A percentile compares a stretch with the other conserved stretches of the same genome.
Conservation (phyloP, 2,113 vertebrate genomes). For the Empidonax traillii region DNA sequence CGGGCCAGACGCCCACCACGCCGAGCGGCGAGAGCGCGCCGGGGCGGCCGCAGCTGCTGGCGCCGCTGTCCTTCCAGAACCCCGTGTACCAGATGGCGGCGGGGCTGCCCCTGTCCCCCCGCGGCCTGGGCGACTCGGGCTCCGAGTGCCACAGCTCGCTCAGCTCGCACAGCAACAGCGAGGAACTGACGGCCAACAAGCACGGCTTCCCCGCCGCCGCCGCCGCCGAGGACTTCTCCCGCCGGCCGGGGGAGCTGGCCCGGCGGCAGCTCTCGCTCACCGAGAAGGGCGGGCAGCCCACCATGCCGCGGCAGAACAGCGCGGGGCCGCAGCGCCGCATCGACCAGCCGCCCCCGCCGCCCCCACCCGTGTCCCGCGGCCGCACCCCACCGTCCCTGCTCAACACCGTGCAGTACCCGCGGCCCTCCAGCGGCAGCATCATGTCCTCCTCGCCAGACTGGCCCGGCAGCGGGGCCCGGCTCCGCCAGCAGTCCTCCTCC, state of each 20-base stretch:
- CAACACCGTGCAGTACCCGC: slow-evolving; percentile 84
- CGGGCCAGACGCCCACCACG: slow-evolving; percentile 83
- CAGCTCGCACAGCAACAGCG: slow-evolving; percentile 97
- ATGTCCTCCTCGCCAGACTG: slow-evolving; percentile 91
- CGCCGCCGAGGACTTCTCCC: slow-evolving; percentile 81
- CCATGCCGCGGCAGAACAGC: slow-evolving; percentile 90
- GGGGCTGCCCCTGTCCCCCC: slow-evolving; percentile 89
- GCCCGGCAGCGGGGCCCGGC: slow-evolving; percentile 85
- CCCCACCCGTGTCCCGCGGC: slow-evolving; percentile 78
- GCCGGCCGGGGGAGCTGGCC: slow-evolving; percentile 87
- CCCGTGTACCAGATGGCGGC: slow-evolving; percentile 99
- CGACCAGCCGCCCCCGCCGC: slow-evolving; percentile 85
- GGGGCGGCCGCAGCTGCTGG: slow-evolving; percentile 90
- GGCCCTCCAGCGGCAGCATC: slow-evolving; percentile 88
- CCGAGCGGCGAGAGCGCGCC: slow-evolving; percentile 81
- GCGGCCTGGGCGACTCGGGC: slow-evolving; percentile 88
- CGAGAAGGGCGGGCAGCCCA: slow-evolving; percentile 85
- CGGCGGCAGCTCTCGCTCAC: slow-evolving; percentile 90
- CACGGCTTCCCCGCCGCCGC: slow-evolving; percentile 79
- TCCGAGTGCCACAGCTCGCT: slow-evolving; percentile 98
- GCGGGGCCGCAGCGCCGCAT: slow-evolving; percentile 91
- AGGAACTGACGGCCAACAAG: slow-evolving; percentile 80
- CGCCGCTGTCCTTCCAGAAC: slow-evolving; percentile 97
- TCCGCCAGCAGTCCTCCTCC: slow-evolving; percentile 93
- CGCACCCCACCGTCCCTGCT: slow-evolving; percentile 89